These are phyloP conservation scores for Cheirogaleus major DNA, from an alignment of 2,797 vertebrate species.

Conservation along the genomic window DNA sequence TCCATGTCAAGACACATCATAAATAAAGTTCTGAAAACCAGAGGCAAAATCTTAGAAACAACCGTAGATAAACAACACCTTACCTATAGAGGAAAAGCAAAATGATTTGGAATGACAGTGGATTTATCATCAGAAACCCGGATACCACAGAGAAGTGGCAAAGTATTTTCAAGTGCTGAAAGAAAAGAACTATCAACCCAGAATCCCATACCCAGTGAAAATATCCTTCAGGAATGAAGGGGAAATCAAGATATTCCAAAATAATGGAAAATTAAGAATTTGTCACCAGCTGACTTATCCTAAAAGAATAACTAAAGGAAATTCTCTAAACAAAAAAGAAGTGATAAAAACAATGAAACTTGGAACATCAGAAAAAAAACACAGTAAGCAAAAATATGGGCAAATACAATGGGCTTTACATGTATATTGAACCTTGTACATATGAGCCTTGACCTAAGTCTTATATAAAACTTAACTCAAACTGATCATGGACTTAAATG, in stretches of 20 bases:
- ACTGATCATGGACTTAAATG: background rate
- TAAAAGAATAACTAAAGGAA: background rate
- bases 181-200: background rate
- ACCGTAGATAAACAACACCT: background rate
- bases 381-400: background rate
- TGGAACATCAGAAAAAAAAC: background rate
- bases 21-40: background rate
- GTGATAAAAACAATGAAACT: background rate
- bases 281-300: background rate
- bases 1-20: background rate
- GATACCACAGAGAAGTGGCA: background rate
- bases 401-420: background rate
- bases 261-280: background rate
- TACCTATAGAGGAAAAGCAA: background rate
- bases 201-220: background rate
- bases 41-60: background rate
- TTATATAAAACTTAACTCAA: background rate
- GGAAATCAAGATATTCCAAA: background rate
- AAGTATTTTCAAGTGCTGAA: background rate
- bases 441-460: background rate
- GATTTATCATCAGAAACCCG: background rate
- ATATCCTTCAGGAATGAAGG: background rate
- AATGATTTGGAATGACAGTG: background rate
- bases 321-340: conserved; percentile 8
- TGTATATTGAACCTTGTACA: too few species aligned